Conservation (phyloP, 2,888 invertebrate species). For the Heliconius aoede region DNA sequence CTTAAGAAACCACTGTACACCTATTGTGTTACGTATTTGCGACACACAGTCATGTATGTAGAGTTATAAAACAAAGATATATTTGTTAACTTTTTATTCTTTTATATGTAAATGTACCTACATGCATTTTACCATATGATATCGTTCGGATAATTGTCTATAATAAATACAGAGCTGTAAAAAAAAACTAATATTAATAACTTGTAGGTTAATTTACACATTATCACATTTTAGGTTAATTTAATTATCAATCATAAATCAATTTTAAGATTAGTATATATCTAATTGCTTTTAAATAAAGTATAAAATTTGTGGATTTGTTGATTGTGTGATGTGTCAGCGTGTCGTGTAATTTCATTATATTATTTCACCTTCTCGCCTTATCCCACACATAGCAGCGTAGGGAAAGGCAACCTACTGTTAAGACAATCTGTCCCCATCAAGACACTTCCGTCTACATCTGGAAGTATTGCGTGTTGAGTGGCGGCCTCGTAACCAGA, state of each 20-base stretch:
- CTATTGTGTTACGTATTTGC: constrained; percentile 52
- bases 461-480: too few relatives aligned
- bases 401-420: too few relatives aligned
- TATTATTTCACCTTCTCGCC: too few relatives aligned
- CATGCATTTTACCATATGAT: neutral
- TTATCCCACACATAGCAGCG: too few relatives aligned
- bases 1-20: constrained; percentile 45
- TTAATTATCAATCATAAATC: neutral
- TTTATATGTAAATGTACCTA: neutral
- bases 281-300: neutral
- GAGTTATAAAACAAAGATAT: constrained; percentile 36
- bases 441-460: too few relatives aligned
- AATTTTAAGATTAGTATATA: neutral
- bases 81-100: constrained; percentile 1
- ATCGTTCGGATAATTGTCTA: neutral
- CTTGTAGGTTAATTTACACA: neutral
- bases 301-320: too few relatives aligned
- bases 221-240: neutral
- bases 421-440: too few relatives aligned
- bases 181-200: too few relatives aligned
- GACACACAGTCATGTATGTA: constrained; percentile 47
- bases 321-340: neutral
- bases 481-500: too few relatives aligned
- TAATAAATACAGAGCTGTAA: neutral
- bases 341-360: too few relatives aligned